Percentiles rank a stretch among this genome's conserved stretches.
Evolutionary conservation across 2,113 vertebrate species (phyloP).

Genomic region (Saguinus imperator): DNA sequence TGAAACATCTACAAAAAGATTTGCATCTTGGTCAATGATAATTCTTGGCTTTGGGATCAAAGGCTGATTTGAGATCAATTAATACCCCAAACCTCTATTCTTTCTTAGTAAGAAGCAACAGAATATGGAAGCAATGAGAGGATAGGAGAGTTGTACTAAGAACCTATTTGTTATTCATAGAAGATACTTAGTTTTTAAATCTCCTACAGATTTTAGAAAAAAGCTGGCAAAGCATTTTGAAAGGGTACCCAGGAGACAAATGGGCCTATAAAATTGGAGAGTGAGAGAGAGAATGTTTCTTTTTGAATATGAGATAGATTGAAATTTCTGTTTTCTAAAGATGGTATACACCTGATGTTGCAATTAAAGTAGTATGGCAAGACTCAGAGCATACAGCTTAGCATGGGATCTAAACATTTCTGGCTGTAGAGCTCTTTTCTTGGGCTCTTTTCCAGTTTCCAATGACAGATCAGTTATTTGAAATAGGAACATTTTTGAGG

Average conservation of each 20-base stretch:
- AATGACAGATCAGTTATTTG: conserved; percentile 57
- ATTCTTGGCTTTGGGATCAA: conserved; percentile 33
- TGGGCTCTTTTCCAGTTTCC: conserved; percentile 39
- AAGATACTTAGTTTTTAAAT: conserved; percentile 39
- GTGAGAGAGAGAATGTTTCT: conserved; percentile 22
- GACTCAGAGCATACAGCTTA: background rate
- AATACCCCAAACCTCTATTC: conserved; percentile 4
- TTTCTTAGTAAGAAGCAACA: background rate
- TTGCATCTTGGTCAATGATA: conserved; percentile 39
- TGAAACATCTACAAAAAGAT: background rate
- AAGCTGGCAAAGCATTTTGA: conserved; percentile 60
- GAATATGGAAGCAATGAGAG: conserved; percentile 6
- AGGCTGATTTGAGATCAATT: conserved; percentile 48
- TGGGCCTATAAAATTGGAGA: conserved; percentile 53
- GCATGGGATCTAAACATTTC: conserved; percentile 22
- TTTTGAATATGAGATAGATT: conserved; percentile 58
- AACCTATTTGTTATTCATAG: conserved; percentile 63
- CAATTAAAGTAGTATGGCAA: conserved; percentile 59
- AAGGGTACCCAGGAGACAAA: conserved; percentile 67
- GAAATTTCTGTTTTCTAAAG: conserved; percentile 59
- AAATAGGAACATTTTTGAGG: conserved; percentile 35
- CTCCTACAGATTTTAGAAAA: conserved; percentile 50
- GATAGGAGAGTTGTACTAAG: background rate
- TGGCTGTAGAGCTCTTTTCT: conserved; percentile 4
- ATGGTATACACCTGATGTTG: conserved; percentile 46